These are phyloP conservation scores for Nephrotoma appendiculata DNA, from an alignment of 2,888 invertebrate genomes.

Conservation along the genomic window DNA sequence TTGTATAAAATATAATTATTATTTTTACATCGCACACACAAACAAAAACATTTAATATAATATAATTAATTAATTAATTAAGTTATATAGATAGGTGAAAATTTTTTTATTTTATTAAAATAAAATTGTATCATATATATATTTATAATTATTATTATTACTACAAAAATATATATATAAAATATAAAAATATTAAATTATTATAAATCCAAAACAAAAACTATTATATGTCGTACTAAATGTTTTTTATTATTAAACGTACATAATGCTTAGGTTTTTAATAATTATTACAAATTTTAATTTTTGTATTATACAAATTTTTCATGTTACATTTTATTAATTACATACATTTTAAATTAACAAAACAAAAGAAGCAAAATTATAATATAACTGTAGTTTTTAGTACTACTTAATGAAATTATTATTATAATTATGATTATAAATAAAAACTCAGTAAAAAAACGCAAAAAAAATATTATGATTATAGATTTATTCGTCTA, in stretches of 20 bases:
- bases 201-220: not conserved
- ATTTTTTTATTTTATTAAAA: not conserved
- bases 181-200: not conserved
- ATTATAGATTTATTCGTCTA: not conserved
- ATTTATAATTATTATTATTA: not conserved
- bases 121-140: not conserved
- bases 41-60: not conserved
- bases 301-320: not conserved
- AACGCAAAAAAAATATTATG: not conserved
- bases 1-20: not conserved
- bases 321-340: not conserved
- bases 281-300: not conserved
- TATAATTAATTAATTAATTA: not conserved
- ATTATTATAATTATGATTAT: not conserved
- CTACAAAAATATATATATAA: not conserved
- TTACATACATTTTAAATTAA: not conserved
- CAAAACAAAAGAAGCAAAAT: not conserved
- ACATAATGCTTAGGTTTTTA: not conserved
- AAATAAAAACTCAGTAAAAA: not conserved
- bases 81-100: not conserved
- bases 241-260: not conserved
- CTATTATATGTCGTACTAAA: not conserved
- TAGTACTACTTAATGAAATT: not conserved
- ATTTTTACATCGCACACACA: not conserved
- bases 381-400: not conserved